These are phyloP conservation scores for Calyptomena viridis DNA, from an alignment of 2,113 vertebrate species.

Conservation along the genomic window DNA sequence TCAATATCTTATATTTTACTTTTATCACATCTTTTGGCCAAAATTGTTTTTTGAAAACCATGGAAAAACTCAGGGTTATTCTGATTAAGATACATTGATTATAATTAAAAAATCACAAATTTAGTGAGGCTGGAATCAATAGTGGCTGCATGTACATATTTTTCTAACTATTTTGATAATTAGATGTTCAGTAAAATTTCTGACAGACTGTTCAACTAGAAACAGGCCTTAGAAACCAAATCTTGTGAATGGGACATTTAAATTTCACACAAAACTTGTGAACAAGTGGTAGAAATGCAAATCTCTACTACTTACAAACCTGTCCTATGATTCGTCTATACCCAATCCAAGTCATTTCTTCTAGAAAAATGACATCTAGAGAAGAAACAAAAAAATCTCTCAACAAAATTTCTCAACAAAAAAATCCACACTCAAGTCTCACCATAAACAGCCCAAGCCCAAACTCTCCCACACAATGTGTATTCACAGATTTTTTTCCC, in stretches of 20 bases:
- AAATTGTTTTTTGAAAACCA: neutral
- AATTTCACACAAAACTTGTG: neutral
- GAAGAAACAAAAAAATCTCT: neutral
- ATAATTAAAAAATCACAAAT: neutral
- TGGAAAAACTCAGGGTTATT: neutral
- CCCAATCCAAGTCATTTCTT: neutral
- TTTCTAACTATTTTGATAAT: neutral
- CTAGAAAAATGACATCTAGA: neutral
- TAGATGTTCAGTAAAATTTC: neutral
- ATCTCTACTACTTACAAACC: neutral
- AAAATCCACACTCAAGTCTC: neutral
- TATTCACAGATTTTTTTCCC: neutral
- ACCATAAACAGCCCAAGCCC: neutral
- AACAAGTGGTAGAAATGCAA: neutral
- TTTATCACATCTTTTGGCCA: neutral
- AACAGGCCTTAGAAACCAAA: neutral
- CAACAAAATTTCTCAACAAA: neutral
- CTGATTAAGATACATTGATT: neutral
- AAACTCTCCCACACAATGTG: neutral
- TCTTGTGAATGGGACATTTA: neutral
- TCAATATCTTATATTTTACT: too few relatives aligned
- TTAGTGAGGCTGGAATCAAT: neutral
- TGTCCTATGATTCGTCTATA: neutral
- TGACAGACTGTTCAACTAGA: neutral
- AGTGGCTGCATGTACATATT: accelerated